Evolutionary conservation across 2,113 vertebrate genomes (phyloP).

Genomic region (Oxygymnocypris stewartii): DNA sequence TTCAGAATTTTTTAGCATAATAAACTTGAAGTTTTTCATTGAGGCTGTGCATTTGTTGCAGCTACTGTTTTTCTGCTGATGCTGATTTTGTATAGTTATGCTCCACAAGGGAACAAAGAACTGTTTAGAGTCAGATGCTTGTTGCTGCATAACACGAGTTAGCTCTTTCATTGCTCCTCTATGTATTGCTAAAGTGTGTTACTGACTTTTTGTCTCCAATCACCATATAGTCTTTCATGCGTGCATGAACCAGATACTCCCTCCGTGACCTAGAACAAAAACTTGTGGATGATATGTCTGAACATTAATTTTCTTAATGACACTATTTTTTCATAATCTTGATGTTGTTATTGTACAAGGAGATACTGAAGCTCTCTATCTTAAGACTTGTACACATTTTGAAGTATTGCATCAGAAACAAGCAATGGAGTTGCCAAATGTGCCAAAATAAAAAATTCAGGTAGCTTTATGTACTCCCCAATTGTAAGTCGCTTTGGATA

Average conservation of each 20-base stretch:
- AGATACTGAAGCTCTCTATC: not conserved
- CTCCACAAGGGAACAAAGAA: conserved; percentile 31
- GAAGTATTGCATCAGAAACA: no score
- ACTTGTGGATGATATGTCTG: not conserved
- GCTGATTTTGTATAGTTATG: conserved; percentile 45
- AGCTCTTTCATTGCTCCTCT: conserved; percentile 22
- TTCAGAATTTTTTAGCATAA: not conserved
- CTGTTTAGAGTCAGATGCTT: conserved; percentile 7
- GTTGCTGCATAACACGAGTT: conserved; percentile 32
- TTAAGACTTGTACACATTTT: not conserved
- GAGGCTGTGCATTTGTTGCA: not conserved
- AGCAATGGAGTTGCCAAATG: no score
- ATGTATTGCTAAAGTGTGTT: conserved; percentile 4
- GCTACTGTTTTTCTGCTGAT: conserved; percentile 40
- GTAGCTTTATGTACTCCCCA: no score
- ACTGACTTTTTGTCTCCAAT: not conserved
- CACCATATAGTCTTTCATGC: not conserved
- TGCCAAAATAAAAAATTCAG: no score
- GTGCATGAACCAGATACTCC: not conserved
- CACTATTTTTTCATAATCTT: not conserved
- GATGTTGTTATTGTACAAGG: not conserved
- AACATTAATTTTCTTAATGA: not conserved
- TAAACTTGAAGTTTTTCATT: not conserved
- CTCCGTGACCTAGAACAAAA: conserved; percentile 10
- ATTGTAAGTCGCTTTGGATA: no score